phyloP scores from a whole-genome alignment of 2,113 vertebrate genomes.

The Himantopus leucocephalus region DNA sequence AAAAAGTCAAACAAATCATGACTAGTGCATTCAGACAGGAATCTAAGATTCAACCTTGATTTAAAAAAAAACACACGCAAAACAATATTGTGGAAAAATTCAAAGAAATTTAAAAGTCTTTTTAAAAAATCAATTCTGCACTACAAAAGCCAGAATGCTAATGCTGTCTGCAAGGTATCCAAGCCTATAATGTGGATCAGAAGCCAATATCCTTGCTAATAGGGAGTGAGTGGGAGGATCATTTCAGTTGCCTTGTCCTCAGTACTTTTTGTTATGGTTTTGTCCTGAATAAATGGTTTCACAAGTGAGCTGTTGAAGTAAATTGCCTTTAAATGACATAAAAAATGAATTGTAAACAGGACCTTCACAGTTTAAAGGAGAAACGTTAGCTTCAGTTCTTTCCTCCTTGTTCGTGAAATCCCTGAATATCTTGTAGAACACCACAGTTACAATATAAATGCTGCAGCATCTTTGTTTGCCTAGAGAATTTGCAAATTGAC shows the following conservation, averaged over 20 bases:
- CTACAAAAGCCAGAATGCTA: not conserved
- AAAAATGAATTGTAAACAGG: not conserved
- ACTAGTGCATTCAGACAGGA: not conserved
- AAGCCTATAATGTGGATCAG: not conserved
- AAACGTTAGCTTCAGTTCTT: not conserved
- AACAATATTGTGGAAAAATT: not conserved
- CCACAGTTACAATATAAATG: not conserved
- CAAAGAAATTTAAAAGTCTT: not conserved
- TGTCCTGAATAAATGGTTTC: not conserved
- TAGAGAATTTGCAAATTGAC: not conserved
- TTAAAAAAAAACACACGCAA: not conserved
- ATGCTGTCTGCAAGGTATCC: not conserved
- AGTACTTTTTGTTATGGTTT: not conserved
- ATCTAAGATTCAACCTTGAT: not conserved
- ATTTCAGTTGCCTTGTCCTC: not conserved
- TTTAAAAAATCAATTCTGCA: not conserved
- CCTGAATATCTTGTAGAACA: not conserved
- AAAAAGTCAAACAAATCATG: not conserved
- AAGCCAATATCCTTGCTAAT: not conserved
- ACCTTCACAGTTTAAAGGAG: not conserved
- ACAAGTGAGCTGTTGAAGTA: not conserved
- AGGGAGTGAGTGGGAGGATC: not conserved
- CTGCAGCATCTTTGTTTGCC: not conserved
- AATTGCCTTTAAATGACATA: not conserved
- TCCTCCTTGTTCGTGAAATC: not conserved